phyloP scores from a whole-genome alignment of 2,797 vertebrate species.

The Accipiter superciliosus region DNA sequence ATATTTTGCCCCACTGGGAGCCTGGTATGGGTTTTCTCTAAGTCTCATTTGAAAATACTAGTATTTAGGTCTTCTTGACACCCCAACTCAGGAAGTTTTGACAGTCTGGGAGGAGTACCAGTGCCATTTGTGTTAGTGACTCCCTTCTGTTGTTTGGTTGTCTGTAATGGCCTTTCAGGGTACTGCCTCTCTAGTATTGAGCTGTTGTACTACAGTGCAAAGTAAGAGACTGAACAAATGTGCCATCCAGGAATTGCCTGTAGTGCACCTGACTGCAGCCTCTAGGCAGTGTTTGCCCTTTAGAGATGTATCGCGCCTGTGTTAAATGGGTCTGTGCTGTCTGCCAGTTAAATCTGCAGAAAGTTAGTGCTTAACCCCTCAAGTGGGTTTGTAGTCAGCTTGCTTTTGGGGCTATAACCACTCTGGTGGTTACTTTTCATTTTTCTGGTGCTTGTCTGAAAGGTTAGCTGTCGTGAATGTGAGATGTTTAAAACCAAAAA shows the following conservation, averaged over 20 bases:
- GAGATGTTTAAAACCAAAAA: neutral
- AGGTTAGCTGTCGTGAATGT: neutral
- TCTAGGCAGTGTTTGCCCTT: neutral
- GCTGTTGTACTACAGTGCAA: neutral
- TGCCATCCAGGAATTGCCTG: neutral
- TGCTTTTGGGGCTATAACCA: neutral
- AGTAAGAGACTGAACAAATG: neutral
- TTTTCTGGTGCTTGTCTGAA: neutral
- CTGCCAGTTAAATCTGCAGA: neutral
- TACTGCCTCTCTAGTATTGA: neutral
- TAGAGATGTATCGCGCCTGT: neutral
- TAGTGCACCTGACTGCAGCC: fast-evolving
- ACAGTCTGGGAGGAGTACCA: neutral
- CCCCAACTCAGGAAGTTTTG: neutral
- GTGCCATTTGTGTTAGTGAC: neutral
- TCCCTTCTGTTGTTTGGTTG: neutral
- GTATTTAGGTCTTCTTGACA: neutral
- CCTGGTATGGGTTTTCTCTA: neutral
- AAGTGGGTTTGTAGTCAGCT: neutral
- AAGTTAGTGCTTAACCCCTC: neutral
- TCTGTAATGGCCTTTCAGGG: neutral
- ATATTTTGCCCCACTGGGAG: neutral
- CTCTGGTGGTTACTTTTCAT: neutral
- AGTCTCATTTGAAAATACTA: neutral
- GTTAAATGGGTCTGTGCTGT: neutral